Base-by-base conservation (phyloP, 2,113 vertebrate species). In the Natator depressus region DNA sequence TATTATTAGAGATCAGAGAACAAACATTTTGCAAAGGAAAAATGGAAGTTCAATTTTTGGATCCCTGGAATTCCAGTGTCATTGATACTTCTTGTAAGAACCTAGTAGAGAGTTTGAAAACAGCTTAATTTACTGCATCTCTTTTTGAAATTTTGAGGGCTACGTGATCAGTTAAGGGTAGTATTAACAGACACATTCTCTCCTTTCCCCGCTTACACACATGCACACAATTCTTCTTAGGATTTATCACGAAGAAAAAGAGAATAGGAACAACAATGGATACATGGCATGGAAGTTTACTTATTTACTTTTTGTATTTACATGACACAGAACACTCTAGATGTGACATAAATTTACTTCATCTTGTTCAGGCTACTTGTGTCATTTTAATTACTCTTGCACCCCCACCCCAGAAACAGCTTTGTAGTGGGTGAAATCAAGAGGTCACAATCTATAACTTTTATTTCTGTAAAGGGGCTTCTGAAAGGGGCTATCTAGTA, bases 131-230 rank as follows among this genome's bases (percentile, higher is more conserved):
- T 82, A 29, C 51, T 6, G n/a, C 16, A 72, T 13, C 0, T 89
- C 13, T 29, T 78, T 42, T 91, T 5, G 0, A 85, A 86, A 27
- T 2, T 4, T 47, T 14, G 19, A 42, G 69, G n/a, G 22, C 38
- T 42, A 75, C 10, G 10, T 75, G 69, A 24, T 25, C n/a, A 75
- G 69, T 10, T 24, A 42, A 75, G 20, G 31, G 69, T 75, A 10
- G 10, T 14, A 19, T 57, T 10, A 31, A 38, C 8, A 6, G 53
- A 3, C 14, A 0, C 9, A 20, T 29, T 81, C 51, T 72, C 29
- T 25, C 25, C 1, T 86, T 81, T 10, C 76, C 1, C 51, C 5
- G 9, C 35, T 25, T 38, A 24, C 0, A 0, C 4, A 42, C 1
- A 5, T 20, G 1, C 3, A 3, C 19, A n/a, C 4, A 7, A 1